These are phyloP conservation scores for Phlogophora meticulosa DNA, from an alignment of 2,888 invertebrate genomes.

Conservation along the genomic window DNA sequence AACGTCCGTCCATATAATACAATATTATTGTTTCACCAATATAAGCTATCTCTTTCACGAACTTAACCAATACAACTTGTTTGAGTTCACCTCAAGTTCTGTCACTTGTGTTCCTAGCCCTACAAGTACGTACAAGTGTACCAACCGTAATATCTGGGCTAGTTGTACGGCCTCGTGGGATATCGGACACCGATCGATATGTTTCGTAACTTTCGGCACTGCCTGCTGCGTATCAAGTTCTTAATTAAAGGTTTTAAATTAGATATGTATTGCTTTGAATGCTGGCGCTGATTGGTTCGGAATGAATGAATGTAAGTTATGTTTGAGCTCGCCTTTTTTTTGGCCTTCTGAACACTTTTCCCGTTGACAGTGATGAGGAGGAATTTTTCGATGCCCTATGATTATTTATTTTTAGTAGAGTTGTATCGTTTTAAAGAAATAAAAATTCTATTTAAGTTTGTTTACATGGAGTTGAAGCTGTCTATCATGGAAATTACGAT, in stretches of 20 bases:
- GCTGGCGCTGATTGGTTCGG: conserved; percentile 22
- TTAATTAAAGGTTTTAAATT: conserved; percentile 58
- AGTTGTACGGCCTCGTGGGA: conserved; percentile 55
- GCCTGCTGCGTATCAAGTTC: conserved; percentile 45
- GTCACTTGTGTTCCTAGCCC: conserved; percentile 39
- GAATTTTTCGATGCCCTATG: too few relatives aligned
- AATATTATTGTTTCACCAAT: too few relatives aligned
- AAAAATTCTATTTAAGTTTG: too few relatives aligned
- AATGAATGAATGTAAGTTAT: conserved; percentile 8
- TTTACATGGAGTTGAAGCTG: not conserved
- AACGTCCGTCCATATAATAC: too few relatives aligned
- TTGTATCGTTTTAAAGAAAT: too few relatives aligned
- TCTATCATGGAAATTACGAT: not conserved
- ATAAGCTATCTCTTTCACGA: conserved; percentile 1
- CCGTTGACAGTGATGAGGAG: too few relatives aligned
- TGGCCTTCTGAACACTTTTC: too few relatives aligned
- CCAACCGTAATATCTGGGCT: conserved; percentile 53
- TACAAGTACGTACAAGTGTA: conserved; percentile 37
- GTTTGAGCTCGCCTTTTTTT: too few relatives aligned
- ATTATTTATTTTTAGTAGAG: too few relatives aligned
- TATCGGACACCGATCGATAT: conserved; percentile 64
- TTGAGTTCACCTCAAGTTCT: conserved; percentile 33
- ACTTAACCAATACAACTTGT: not conserved
- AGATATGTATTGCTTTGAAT: conserved; percentile 36
- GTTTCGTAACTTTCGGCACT: conserved; percentile 56